Base-by-base conservation (phyloP, 1,140 invertebrate genomes). In the Centruroides vittatus region DNA sequence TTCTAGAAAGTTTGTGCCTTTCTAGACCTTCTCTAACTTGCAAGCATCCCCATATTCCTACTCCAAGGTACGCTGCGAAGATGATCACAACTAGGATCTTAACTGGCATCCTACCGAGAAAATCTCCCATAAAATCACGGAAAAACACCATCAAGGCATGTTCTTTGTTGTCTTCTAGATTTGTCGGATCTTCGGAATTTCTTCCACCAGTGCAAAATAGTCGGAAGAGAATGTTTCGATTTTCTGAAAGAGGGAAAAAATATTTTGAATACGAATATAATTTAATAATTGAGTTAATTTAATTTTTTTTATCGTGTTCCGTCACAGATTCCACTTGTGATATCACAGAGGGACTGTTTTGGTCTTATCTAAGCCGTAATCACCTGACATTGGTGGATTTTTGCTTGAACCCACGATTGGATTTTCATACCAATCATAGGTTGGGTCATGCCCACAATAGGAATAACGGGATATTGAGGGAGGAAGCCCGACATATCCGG, bases 111-210 rank as follows among this genome's bases (percentile, higher is more conserved):
- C 83, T 84, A 69, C 92, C 89, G 4, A 96, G 78, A 35, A 88
- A 78, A 35, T 77, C 75, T 0, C 86, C 86, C 66, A 93, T 78
- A 60, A 84, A 84, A 67, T 93, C 87, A 51, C 86, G 79, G 77
- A 95, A 93, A 78, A 92, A 93, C 11, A 82, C 82, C 88, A 91
- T 93, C 36, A 89, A 80, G 62, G 82, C 84, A 71, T 92, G 89
- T 66, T 91, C 89, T 58, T 82, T 82, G 73, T 92, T 95, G 72
- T 92, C 92, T 49, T 83, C 75, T 1, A 84, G 87, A 73, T 93
- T 93, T 69, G 85, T 82, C 6, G 86, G 89, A 73, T 91, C 86
- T 34, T 84, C 82, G 10, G 76, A 81, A 74, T 89, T 85, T 12
- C 90, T 84, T 35, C 90, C 90, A 41, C 89, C 89, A 59, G 83